Conservation (phyloP, 2,113 vertebrate genomes). For the Rhinopomastus cyanomelas region DNA sequence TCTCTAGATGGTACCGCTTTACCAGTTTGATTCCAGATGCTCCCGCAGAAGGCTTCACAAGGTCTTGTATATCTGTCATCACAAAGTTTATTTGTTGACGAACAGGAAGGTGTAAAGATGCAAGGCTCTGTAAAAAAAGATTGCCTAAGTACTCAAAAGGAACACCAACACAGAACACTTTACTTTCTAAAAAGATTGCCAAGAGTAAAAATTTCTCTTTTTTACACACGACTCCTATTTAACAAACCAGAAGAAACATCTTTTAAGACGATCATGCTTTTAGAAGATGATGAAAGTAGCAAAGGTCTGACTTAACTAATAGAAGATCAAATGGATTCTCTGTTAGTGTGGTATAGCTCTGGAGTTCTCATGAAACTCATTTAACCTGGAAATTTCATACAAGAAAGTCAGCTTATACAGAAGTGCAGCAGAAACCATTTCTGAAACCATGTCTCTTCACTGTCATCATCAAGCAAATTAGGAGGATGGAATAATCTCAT, state of each 20-base stretch:
- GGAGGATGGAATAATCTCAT: background rate
- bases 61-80: background rate
- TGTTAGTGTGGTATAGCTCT: background rate
- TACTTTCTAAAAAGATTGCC: background rate
- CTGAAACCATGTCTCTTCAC: background rate
- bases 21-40: background rate
- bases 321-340: background rate
- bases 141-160: background rate
- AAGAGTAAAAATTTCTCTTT: background rate
- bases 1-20: background rate
- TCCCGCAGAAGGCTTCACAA: background rate
- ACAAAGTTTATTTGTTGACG: background rate
- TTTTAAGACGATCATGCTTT: background rate
- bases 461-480: background rate
- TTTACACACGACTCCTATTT: background rate
- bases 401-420: background rate
- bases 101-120: background rate
- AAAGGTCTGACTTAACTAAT: background rate
- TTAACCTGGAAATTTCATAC: background rate
- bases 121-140: background rate
- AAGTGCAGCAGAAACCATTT: background rate
- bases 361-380: background rate
- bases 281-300: background rate
- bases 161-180: background rate
- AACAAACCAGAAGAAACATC: background rate